A percentile compares a stretch with the other conserved stretches of the same genome.
phyloP scores from a whole-genome alignment of 2,113 vertebrate species.

The Dunckerocampus dactyliophorus region DNA sequence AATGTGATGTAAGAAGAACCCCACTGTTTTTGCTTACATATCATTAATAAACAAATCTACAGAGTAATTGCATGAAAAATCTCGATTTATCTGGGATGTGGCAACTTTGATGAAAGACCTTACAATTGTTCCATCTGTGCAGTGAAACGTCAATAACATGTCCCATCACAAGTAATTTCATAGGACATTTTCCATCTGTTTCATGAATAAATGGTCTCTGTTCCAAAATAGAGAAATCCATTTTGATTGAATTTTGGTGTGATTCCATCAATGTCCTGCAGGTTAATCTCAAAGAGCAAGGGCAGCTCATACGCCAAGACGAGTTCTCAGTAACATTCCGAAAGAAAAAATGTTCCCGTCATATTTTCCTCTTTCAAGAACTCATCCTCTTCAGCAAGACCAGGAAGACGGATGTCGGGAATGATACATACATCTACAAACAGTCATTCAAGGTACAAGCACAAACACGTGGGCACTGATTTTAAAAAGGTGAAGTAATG shows the following conservation, averaged over 20 bases:
- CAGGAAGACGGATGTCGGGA: constrained; percentile 69
- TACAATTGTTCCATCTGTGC: background rate
- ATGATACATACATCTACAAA: constrained; percentile 76
- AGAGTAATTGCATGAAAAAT: background rate
- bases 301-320: constrained; percentile 73
- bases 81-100: background rate
- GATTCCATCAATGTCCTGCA: constrained; percentile 30
- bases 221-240: background rate
- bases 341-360: constrained; percentile 73
- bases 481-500: background rate
- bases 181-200: background rate
- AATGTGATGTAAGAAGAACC: constrained; percentile 74
- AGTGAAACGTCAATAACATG: background rate
- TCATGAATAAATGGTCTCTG: background rate
- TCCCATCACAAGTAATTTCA: background rate
- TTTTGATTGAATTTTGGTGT: background rate
- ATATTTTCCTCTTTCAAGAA: constrained; percentile 77
- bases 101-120: background rate
- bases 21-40: background rate
- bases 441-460: constrained; percentile 77
- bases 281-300: constrained; percentile 80
- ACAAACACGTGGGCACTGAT: background rate
- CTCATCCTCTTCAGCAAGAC: constrained; percentile 79
- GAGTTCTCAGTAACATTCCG: constrained; percentile 73
- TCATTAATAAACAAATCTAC: too few relatives aligned